phyloP scores from a whole-genome alignment of 2,797 vertebrate genomes.

The Mastacembelus armatus region DNA sequence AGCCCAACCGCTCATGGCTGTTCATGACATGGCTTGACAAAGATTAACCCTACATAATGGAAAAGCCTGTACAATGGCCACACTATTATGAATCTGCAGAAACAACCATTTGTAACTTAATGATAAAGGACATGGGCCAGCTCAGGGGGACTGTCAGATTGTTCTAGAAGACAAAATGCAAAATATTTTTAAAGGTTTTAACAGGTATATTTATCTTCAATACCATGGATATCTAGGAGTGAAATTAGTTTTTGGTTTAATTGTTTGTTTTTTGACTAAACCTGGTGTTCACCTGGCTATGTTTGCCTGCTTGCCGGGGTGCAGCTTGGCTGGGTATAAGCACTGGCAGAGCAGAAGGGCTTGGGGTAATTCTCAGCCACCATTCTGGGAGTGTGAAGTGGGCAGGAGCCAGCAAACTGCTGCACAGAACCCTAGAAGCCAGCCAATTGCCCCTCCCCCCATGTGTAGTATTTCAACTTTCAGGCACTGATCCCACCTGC shows the following conservation, averaged over 20 bases:
- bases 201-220: background rate
- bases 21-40: too few species aligned
- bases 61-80: background rate
- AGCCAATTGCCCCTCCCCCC: constrained; percentile 36
- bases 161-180: background rate
- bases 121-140: background rate
- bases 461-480: constrained; percentile 20
- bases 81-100: background rate
- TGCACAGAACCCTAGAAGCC: constrained; percentile 29
- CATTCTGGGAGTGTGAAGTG: constrained; percentile 33
- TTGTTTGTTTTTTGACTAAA: constrained; percentile 4
- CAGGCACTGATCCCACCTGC: constrained; percentile 14
- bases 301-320: constrained; percentile 12
- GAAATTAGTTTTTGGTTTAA: background rate
- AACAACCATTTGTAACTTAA: background rate
- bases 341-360: constrained; percentile 17
- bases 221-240: background rate
- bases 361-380: constrained; percentile 47
- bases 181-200: background rate
- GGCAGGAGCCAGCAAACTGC: constrained; percentile 36
- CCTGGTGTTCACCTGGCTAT: constrained; percentile 1
- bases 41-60: too few species aligned
- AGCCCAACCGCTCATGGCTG: too few species aligned
- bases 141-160: background rate
- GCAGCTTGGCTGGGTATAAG: constrained; percentile 16